Percentiles rank a stretch among this genome's conserved stretches.
phyloP scores from a whole-genome alignment of 2,113 vertebrate species.

The Paralichthys olivaceus region DNA sequence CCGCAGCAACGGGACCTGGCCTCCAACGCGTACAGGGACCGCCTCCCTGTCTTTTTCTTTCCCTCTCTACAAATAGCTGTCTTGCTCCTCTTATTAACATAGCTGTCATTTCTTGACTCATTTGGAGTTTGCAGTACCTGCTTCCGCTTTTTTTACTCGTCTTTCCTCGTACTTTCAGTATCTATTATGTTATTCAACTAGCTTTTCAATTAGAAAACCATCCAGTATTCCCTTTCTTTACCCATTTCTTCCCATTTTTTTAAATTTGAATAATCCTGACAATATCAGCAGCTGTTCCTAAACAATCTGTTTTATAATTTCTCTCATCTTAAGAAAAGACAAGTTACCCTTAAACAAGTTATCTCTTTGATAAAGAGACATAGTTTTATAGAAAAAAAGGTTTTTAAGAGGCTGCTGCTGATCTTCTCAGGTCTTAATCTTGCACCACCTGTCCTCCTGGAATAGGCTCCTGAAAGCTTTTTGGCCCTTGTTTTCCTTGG shows the following conservation, averaged over 20 bases:
- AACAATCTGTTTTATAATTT: neutral
- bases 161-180: neutral
- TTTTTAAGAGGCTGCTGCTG: constrained; percentile 46
- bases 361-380: neutral
- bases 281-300: constrained; percentile 58
- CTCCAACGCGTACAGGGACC: constrained; percentile 30
- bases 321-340: neutral
- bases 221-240: neutral
- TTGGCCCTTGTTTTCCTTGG: neutral
- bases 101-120: constrained; percentile 23
- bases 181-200: neutral
- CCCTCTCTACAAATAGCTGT: constrained; percentile 25
- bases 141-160: constrained; percentile 29
- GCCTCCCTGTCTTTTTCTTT: constrained; percentile 17
- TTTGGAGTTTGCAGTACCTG: constrained; percentile 31
- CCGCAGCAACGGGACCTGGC: constrained; percentile 23
- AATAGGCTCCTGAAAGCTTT: constrained; percentile 36
- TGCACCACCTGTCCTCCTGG: constrained; percentile 22
- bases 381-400: neutral
- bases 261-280: constrained; percentile 18
- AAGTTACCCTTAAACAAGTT: neutral
- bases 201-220: constrained; percentile 9
- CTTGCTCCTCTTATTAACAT: constrained; percentile 37
- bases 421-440: constrained; percentile 60
- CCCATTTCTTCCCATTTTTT: neutral